Base-by-base conservation (phyloP, 2,888 invertebrate species). In the Crioceris asparagi region DNA sequence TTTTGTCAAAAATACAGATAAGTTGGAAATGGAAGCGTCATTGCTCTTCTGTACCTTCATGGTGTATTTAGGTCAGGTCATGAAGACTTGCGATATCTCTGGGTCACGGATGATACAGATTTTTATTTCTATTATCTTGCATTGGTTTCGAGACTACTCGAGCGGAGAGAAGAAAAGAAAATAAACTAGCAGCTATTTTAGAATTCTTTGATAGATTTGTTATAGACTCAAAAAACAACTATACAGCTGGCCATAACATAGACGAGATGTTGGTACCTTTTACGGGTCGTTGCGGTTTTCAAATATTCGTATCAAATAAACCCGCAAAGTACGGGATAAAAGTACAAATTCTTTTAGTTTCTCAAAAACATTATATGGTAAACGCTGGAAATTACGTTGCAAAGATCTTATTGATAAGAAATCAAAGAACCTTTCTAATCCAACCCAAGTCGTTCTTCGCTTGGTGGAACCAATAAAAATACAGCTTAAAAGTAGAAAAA, bases 21-120 rank as follows among this genome's bases (percentile, higher is more conserved):
- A 23, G 21, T 32, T 21, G 21, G 32, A 32, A 32, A 32, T 21
- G 12, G 25, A 33, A 33, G 33, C 33, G 33, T 23, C 16, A 23
- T 33, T 15, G 33, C 21, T 19, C 4, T 33, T 11, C 21, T 47
- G 19, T 47, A 47, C 31, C 18, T 47, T 30, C 40, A 32, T 27
- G 43, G 39, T 21, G 8, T 44, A 19, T 47, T 49, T 34, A 49
- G 49, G 39, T 47, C 47, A 14, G 38, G 33, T n/a, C 48, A 49
- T 18, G 45, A 49, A 38, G 45, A 43, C 35, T 15, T 47, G 17
- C 30, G 34, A 21, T 40, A 40, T 16, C 11, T 48, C 14, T 49
- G 44, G 40, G 38, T 44, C 14, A 41, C 40, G 25, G 44, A 49
- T 44, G 47, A 39, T 11, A 43, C 44, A 33, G 45, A 30, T 38